Evolutionary conservation across 2,888 invertebrate genomes (phyloP).

Genomic region (Lepetodrilus schrolli): DNA sequence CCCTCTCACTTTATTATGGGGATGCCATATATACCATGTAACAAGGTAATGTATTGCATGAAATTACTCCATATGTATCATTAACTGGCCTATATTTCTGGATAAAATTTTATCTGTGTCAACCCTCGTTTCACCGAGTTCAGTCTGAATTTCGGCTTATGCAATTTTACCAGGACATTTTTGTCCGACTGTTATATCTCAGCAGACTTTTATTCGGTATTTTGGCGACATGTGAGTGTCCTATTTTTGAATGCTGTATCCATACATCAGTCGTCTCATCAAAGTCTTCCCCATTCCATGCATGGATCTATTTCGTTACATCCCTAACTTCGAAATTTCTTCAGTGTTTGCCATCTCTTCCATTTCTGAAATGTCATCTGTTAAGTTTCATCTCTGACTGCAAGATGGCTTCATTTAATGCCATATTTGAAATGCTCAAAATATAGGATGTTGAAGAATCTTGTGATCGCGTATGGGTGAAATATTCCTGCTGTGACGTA

Average conservation of each 20-base stretch:
- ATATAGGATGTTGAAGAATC: too few species aligned
- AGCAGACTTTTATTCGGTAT: background rate
- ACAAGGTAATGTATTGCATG: conserved; percentile 14
- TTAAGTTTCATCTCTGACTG: too few species aligned
- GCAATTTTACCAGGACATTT: background rate
- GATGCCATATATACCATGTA: background rate
- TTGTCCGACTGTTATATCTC: background rate
- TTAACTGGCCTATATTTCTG: background rate
- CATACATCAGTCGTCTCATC: background rate
- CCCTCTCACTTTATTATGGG: background rate
- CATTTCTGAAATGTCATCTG: too few species aligned
- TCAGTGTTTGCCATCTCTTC: too few species aligned
- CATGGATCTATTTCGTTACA: background rate
- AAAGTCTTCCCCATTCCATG: too few species aligned
- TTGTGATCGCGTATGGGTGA: too few species aligned
- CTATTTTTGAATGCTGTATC: background rate
- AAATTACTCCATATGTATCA: background rate
- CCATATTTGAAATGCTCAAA: too few species aligned
- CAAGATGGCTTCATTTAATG: too few species aligned
- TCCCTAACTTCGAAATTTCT: too few species aligned
- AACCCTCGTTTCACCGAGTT: conserved; percentile 43
- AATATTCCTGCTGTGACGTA: too few species aligned
- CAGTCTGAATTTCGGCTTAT: background rate
- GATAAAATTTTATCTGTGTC: conserved; percentile 37
- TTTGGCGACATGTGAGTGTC: background rate